Evolutionary conservation across 2,113 vertebrate species (phyloP).

Genomic region (Pseudopodoces humilis): DNA sequence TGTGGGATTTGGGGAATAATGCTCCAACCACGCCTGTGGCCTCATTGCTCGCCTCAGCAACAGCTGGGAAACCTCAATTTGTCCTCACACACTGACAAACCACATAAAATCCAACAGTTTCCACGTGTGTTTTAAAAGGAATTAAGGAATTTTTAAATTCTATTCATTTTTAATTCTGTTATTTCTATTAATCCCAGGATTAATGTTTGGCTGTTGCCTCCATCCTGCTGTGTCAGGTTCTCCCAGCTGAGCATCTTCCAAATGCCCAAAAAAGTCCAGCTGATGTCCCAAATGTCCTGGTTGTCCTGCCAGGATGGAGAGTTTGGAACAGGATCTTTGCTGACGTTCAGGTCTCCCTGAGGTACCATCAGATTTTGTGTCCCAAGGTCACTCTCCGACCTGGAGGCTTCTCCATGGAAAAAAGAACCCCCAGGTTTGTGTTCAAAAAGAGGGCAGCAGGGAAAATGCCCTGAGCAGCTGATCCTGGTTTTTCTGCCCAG

Average conservation of each 20-base stretch:
- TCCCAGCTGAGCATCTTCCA: background rate
- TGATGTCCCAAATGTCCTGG: background rate
- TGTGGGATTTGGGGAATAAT: background rate
- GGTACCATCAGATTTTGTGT: background rate
- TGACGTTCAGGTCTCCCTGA: background rate
- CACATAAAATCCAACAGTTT: accelerated
- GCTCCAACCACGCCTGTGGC: background rate
- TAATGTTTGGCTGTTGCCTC: background rate
- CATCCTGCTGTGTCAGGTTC: background rate
- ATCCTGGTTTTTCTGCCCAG: background rate
- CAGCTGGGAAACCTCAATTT: background rate
- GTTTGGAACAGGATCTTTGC: background rate
- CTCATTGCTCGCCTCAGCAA: background rate
- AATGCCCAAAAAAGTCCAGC: background rate
- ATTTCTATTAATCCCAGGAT: background rate
- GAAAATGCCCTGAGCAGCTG: accelerated
- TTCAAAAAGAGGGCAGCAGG: background rate
- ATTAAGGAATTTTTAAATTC: accelerated
- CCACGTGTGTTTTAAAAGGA: background rate
- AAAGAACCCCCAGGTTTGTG: background rate
- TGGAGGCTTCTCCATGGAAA: background rate
- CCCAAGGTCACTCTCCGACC: background rate
- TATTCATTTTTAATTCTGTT: background rate
- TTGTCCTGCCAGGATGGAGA: background rate
- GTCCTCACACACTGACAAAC: background rate